These are phyloP conservation scores for Heterodera schachtii DNA, from an alignment of 1,140 invertebrate genomes.

Conservation along the genomic window DNA sequence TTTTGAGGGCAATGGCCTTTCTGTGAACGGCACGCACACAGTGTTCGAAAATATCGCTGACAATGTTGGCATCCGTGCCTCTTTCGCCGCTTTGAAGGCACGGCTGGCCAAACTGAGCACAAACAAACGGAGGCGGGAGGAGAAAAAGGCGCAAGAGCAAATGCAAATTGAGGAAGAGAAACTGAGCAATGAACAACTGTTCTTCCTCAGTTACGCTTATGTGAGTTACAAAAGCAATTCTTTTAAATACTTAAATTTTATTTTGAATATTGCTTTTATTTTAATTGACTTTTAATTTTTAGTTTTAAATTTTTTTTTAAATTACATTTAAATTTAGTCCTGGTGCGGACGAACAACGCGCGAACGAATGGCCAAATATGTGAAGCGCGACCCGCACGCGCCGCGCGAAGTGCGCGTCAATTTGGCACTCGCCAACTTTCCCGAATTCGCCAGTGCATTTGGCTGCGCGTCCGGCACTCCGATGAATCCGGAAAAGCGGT, in stretches of 20 bases:
- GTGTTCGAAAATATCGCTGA: constrained; percentile 25
- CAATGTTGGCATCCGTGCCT: constrained; percentile 15
- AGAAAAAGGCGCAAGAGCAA: background rate
- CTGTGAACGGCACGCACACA: constrained; percentile 21
- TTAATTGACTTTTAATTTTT: background rate
- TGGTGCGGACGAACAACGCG: constrained; percentile 18
- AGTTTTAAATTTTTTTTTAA: background rate
- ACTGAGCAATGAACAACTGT: constrained; percentile 18
- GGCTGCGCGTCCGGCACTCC: constrained; percentile 5
- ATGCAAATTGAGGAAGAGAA: background rate
- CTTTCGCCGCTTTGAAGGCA: constrained; percentile 7
- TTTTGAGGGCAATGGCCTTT: constrained; percentile 5
- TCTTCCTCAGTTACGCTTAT: constrained; percentile 27
- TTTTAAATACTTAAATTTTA: background rate
- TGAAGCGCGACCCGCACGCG: constrained; percentile 12
- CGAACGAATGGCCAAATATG: constrained; percentile 9
- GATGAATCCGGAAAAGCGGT: constrained; percentile 20
- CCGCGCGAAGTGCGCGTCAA: constrained; percentile 17
- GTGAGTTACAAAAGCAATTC: background rate
- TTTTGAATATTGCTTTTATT: background rate
- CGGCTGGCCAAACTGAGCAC: constrained; percentile 9
- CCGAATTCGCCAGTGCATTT: constrained; percentile 18
- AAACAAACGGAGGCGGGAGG: background rate
- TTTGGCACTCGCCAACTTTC: constrained; percentile 12
- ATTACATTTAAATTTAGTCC: background rate